Base-by-base conservation (phyloP, 2,888 invertebrate genomes). In the Hirtodrosophila cameraria region DNA sequence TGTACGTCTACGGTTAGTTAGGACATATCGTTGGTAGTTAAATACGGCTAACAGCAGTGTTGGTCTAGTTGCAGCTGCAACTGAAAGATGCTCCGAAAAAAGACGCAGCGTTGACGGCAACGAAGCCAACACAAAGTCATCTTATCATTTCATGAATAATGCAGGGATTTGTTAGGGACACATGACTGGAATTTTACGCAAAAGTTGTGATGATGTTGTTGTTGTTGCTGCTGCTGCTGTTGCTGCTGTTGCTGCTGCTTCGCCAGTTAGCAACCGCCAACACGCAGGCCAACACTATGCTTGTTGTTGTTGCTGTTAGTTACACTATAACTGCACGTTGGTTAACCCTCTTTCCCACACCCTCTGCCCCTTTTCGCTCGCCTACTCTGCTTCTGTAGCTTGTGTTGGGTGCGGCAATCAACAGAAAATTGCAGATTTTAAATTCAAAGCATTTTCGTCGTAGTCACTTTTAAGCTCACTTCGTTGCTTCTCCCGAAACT, bases 121-220 rank as follows among this genome's bases (percentile, higher is more conserved):
- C 76, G 84, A 77, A 70, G 79, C 72, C 65, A 83, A 71, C 87
- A 81, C 87, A 87, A 86, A 88, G 80, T 88, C 87, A 84, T 87
- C 87, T 88, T 88, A 87, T 87, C 88, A 87, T 86, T 86, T 87
- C 86, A 87, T 87, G 87, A 87, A 87, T 87, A 87, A 87, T 87
- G 87, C 88, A 87, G 84, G 87, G 87, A 87, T 87, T 87, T 88
- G 87, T 88, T 87, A 79, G 85, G 86, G 88, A 88, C 87, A 87
- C 88, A 88, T 87, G 87, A 87, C 87, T 87, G 75, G 87, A 86
- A 87, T 87, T 82, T 80, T 84, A 72, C 74, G 75, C 76, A 83
- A 73, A 87, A 83, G 71, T 86, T 86, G 85, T 85, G 76, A 83
- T 80, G 86, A 70, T 83, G 80, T 52, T 79, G 65, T 46, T 70